Percentiles rank a stretch among this genome's conserved stretches.
These are phyloP conservation scores for Cepaea nemoralis DNA, from an alignment of 1,140 invertebrate genomes.

Conservation along the genomic window DNA sequence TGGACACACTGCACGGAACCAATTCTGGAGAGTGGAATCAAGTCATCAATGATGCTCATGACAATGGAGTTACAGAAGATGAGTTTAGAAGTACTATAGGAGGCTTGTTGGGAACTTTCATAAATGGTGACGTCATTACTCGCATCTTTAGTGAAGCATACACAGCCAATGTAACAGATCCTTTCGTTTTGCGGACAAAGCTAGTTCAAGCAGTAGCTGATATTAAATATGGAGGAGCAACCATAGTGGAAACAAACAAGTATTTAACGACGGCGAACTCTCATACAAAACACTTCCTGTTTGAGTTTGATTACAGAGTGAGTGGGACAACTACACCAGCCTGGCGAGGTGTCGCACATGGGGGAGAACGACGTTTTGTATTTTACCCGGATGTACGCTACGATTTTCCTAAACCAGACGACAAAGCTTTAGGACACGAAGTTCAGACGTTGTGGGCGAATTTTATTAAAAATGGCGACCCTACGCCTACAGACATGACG, in stretches of 20 bases:
- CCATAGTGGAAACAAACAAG: neutral
- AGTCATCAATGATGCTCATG: neutral
- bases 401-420: neutral
- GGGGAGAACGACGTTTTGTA: neutral
- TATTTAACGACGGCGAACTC: neutral
- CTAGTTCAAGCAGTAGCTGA: slow-evolving; percentile 6
- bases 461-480: slow-evolving; percentile 21
- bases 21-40: neutral
- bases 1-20: slow-evolving; percentile 2
- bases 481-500: neutral
- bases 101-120: neutral
- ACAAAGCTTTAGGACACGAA: neutral
- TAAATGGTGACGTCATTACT: neutral
- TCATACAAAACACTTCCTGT: slow-evolving; percentile 15
- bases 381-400: neutral
- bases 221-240: neutral
- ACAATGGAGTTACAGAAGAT: slow-evolving; percentile 1
- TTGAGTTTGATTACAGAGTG: slow-evolving; percentile 10
- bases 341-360: slow-evolving; percentile 7
- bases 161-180: slow-evolving; percentile 17
- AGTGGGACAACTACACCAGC: neutral
- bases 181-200: neutral
- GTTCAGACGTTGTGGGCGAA: slow-evolving; percentile 19
- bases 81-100: neutral
- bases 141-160: neutral